Evolutionary conservation across 2,888 invertebrate genomes (phyloP).

Genomic region (Caenorhabditis japonica): DNA sequence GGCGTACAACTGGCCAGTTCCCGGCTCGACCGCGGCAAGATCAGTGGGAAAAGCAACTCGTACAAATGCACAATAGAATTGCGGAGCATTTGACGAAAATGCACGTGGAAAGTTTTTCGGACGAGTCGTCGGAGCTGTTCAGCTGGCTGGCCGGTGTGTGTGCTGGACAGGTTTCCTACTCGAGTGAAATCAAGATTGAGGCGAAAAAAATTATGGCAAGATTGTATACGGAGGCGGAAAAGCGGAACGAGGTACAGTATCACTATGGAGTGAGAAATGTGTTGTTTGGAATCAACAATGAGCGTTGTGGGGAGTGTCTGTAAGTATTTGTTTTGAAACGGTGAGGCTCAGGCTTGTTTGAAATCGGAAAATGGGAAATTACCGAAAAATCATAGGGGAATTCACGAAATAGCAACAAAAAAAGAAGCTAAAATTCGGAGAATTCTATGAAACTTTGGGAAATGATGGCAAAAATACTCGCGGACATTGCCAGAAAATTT

Average conservation of each 20-base stretch:
- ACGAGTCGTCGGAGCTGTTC: conserved; percentile 9
- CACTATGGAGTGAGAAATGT: background rate
- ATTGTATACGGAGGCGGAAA: conserved; percentile 16
- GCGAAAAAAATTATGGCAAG: conserved; percentile 18
- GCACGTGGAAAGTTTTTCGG: conserved; percentile 14
- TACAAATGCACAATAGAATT: conserved; percentile 23
- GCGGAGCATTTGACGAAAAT: conserved; percentile 2
- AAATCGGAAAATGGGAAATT: too few species aligned
- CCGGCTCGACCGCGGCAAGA: conserved; percentile 8
- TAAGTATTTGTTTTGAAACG: too few species aligned
- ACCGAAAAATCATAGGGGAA: too few species aligned
- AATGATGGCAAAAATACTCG: too few species aligned
- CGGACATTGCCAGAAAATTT: too few species aligned
- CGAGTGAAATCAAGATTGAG: background rate
- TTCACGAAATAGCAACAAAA: too few species aligned
- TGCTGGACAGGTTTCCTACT: conserved; percentile 17
- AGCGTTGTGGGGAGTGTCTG: too few species aligned
- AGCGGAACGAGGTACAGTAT: conserved; percentile 1
- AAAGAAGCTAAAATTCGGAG: too few species aligned
- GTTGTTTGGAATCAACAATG: conserved; percentile 10
- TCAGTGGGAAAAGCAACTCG: conserved; percentile 1
- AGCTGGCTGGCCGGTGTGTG: conserved; percentile 23
- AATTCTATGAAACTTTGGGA: too few species aligned
- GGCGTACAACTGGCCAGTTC: conserved; percentile 14
- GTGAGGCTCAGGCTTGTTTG: too few species aligned